Conservation (phyloP, 2,888 invertebrate genomes). For the Ecdyonurus torrentis region DNA sequence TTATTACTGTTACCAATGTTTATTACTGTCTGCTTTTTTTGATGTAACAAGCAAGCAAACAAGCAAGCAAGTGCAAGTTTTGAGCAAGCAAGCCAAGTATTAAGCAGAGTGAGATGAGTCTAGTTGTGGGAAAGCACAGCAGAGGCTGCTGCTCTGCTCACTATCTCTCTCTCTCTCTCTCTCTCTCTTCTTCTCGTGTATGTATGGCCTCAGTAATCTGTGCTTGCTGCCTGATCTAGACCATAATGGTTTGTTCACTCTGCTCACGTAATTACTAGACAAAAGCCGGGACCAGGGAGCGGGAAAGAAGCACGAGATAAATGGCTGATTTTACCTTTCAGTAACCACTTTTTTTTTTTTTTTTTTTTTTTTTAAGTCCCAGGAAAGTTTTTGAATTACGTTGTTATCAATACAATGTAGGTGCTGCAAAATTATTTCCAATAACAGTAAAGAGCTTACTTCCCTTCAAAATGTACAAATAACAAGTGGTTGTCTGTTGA, state of each 20-base stretch:
- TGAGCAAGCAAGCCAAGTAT: too few species aligned
- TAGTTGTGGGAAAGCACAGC: background rate
- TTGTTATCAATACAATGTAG: too few species aligned
- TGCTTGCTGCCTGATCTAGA: background rate
- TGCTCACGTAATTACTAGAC: background rate
- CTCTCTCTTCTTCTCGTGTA: background rate
- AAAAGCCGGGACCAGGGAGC: background rate
- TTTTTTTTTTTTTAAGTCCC: too few species aligned
- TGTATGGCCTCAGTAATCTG: background rate
- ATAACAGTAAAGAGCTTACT: too few species aligned
- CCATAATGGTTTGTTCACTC: background rate
- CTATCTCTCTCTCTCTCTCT: background rate
- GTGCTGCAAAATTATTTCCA: too few species aligned
- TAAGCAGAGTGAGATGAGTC: too few species aligned
- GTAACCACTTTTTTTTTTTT: too few species aligned
- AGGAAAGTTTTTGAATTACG: too few species aligned
- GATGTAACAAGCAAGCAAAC: background rate
- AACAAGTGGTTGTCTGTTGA: too few species aligned
- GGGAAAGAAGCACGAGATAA: background rate
- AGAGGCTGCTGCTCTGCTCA: background rate
- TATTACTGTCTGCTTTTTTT: background rate
- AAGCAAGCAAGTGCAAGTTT: background rate
- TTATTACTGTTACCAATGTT: background rate
- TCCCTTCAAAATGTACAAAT: too few species aligned
- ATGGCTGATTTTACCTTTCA: background rate